Base-by-base conservation (phyloP, 2,888 invertebrate species). In the Ophion costatus region DNA sequence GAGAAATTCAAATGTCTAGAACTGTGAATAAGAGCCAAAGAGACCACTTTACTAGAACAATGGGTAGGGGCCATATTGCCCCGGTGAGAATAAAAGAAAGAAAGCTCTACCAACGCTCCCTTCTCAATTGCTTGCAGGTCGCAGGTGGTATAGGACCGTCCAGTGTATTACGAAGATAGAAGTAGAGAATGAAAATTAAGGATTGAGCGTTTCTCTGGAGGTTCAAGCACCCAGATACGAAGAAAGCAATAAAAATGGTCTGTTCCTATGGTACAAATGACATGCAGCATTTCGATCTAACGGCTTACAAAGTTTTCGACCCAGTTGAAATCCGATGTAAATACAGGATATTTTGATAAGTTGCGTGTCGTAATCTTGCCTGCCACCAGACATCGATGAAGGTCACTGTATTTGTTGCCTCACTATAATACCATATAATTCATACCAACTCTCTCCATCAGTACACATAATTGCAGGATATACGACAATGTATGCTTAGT, bases 1-100 rank as follows among this genome's bases (percentile, higher is more conserved):
- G 42, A 61, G 77, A 56, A 51, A 69, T 20, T 11, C 22, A 33
- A 38, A 71, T 29, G 38, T 42, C 45, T 61, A 59, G 66, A 64
- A 45, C 33, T 7, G 64, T 59, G 71, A 80, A 64, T 80, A 71
- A 75, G 59, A 80, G 75, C 64, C 71, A 51, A 70, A 75, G 64
- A 79, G 66, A 76, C 71, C 66, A 66, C 76, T 67, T 29, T 66
- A 17, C 42, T 67, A 66, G 80, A 71, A 80, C 80, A 80, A 80
- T 76, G 80, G 67, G 17, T 29, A 33, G 57, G 59, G 66, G 33
- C 51, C 29, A 33, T n/a, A 69, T 61, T 67, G 38, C 33, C 45
- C 74, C 66, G 51, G 22, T 24, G 59, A 42, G 57, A 78, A 56
- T 24, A 57, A 45, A 63, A 67, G 63, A 74, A 83, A 20, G 78